Conservation (phyloP, 2,113 vertebrate genomes). For the Hylia prasina region DNA sequence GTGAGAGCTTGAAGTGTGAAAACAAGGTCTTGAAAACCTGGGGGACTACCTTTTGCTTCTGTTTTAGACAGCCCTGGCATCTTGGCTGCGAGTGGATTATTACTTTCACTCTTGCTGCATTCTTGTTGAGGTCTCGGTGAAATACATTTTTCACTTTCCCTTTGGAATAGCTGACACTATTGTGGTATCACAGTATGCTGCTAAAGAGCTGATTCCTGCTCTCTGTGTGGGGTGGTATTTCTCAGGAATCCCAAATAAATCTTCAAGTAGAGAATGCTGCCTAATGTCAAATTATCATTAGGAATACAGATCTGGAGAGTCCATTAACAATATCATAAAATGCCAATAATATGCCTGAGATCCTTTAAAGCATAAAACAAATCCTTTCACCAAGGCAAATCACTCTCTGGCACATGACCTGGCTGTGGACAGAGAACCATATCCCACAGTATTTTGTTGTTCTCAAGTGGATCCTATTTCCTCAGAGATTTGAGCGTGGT, state of each 20-base stretch:
- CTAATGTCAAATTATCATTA: neutral
- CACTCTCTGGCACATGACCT: neutral
- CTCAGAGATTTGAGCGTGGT: constrained; percentile 16
- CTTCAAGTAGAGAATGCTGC: neutral
- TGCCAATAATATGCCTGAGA: neutral
- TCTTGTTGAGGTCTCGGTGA: neutral
- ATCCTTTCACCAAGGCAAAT: neutral
- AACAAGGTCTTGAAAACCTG: neutral
- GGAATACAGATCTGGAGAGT: neutral
- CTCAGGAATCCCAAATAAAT: neutral
- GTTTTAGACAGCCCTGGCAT: neutral
- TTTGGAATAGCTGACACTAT: neutral
- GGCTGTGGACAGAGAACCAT: neutral
- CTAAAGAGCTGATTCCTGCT: neutral
- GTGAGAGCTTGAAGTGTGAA: neutral
- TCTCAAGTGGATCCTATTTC: neutral
- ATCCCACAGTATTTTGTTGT: neutral
- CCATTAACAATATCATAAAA: neutral
- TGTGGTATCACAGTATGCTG: constrained; percentile 28
- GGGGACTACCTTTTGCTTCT: neutral
- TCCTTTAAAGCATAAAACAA: neutral
- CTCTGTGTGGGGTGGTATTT: neutral
- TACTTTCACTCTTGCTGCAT: neutral
- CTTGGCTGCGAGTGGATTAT: neutral
- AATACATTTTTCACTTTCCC: constrained; percentile 21